These are phyloP conservation scores for Notolabrus celidotus DNA, from an alignment of 2,797 vertebrate species.

Conservation along the genomic window DNA sequence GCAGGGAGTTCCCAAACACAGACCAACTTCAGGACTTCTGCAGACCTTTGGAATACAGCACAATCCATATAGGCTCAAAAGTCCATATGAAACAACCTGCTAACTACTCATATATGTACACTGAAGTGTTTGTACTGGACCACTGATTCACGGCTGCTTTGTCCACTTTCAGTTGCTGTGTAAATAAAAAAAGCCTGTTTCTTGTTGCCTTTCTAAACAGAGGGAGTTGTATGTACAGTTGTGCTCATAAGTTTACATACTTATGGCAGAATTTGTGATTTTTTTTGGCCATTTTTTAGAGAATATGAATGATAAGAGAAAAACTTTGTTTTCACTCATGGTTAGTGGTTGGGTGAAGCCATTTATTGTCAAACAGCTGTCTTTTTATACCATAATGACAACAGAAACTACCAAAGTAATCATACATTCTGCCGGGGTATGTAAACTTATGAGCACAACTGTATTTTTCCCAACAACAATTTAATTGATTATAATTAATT, in stretches of 20 bases:
- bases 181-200: constrained; percentile 5
- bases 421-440: too few species aligned
- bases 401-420: too few species aligned
- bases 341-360: too few species aligned
- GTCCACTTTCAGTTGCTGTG: neutral
- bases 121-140: neutral
- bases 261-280: too few species aligned
- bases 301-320: too few species aligned
- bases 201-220: neutral
- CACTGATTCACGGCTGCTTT: neutral
- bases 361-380: too few species aligned
- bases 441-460: too few species aligned
- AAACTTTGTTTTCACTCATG: too few species aligned
- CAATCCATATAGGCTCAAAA: too few species aligned
- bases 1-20: constrained; percentile 14
- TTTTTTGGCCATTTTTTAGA: too few species aligned
- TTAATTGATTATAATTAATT: neutral
- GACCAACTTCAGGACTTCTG: constrained; percentile 10
- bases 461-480: neutral
- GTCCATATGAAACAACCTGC: constrained; percentile 1
- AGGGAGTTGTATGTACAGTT: neutral
- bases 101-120: neutral
- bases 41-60: constrained; percentile 4
- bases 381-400: too few species aligned
- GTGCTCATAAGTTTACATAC: too few species aligned